These are phyloP conservation scores for Bolinopsis microptera DNA, from an alignment of 37 sponge, comb jelly and placozoan species.

Conservation along the genomic window DNA sequence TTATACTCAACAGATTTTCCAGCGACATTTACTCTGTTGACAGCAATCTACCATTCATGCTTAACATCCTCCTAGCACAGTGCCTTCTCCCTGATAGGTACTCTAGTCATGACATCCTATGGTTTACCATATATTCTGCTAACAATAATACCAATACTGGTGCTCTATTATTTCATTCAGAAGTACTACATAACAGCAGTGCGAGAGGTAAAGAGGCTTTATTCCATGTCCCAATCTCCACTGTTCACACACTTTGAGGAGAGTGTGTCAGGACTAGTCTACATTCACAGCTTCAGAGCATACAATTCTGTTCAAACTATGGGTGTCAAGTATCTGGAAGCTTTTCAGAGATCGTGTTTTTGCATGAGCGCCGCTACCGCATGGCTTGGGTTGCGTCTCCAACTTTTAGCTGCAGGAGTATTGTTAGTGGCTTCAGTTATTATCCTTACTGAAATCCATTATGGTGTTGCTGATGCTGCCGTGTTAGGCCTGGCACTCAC, in stretches of 20 bases:
- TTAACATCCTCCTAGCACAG: constrained; percentile 84
- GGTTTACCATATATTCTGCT: constrained; percentile 88
- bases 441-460: constrained; percentile 9
- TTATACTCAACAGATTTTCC: constrained; percentile 12
- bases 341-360: constrained; percentile 5
- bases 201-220: constrained; percentile 93
- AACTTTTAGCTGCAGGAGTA: background rate
- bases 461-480: constrained; percentile 67
- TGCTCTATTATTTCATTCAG: constrained; percentile 92
- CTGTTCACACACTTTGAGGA: constrained; percentile 96
- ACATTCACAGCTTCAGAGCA: constrained; percentile 49
- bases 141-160: constrained; percentile 77
- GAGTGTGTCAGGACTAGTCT: constrained; percentile 77
- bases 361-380: background rate
- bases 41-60: constrained; percentile 89
- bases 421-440: background rate
- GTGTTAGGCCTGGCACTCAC: constrained; percentile 94
- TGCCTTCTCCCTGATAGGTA: constrained; percentile 84
- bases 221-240: constrained; percentile 90
- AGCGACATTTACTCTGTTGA: constrained; percentile 71
- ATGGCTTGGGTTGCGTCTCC: constrained; percentile 23
- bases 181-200: constrained; percentile 86
- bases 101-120: constrained; percentile 85
- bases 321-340: constrained; percentile 45
- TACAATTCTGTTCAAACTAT: background rate